phyloP scores from a whole-genome alignment of 2,113 vertebrate genomes.

The Hydropotes inermis region DNA sequence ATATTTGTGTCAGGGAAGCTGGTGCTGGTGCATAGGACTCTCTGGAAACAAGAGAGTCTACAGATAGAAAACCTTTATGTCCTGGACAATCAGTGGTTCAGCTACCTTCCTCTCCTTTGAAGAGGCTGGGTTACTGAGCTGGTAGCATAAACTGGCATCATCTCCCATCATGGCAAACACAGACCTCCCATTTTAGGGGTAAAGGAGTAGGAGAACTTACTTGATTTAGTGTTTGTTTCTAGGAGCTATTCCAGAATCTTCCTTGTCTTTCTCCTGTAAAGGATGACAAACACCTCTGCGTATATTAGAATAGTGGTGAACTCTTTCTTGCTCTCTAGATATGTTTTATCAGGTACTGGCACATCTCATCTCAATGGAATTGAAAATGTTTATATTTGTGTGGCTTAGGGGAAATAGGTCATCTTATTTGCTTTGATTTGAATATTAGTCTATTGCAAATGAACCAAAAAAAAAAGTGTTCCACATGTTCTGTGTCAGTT shows the following conservation, averaged over 20 bases:
- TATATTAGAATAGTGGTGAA: not conserved
- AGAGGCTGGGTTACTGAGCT: not conserved
- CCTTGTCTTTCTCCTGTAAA: not conserved
- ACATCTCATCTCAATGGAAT: not conserved
- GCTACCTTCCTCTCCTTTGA: not conserved
- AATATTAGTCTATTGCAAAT: not conserved
- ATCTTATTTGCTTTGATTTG: conserved; percentile 23
- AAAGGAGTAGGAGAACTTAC: not conserved
- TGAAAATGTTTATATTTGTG: conserved; percentile 2
- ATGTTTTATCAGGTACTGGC: not conserved
- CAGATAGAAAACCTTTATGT: not conserved
- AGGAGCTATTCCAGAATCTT: not conserved
- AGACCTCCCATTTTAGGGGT: not conserved
- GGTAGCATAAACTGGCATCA: not conserved
- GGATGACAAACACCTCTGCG: not conserved
- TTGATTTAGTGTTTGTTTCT: not conserved
- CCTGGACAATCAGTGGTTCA: not conserved
- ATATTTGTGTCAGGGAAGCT: not conserved
- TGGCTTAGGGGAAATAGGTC: not conserved
- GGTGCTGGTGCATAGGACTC: not conserved
- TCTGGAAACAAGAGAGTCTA: not conserved
- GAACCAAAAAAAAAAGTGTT: not conserved
- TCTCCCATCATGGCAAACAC: not conserved
- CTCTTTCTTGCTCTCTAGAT: not conserved
- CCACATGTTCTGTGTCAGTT: conserved; percentile 9